Base-by-base conservation (phyloP, 2,113 vertebrate species). In the Heliornis fulica region DNA sequence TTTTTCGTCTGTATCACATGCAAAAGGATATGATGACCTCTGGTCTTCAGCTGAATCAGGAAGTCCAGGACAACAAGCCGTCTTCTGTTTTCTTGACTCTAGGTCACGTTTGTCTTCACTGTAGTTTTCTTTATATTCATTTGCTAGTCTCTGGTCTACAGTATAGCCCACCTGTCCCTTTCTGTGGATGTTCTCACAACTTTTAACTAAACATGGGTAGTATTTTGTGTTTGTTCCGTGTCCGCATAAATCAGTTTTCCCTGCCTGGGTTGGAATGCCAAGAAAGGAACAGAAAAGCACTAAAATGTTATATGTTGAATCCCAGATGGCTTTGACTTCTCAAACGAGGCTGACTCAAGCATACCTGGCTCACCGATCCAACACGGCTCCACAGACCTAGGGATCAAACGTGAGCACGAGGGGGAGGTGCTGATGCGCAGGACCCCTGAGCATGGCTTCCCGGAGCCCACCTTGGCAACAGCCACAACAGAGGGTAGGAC, bases 271-370 rank as follows among this genome's bases (percentile, higher is more conserved):
- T 97, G 94, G 82, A 96, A 97, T 97, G 96, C 95, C 96, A 90
- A 97, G 95, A 93, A 96, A 95, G 94, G 86, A 98, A 95, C 89
- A 97, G 97, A 98, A 98, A 97, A 98, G 91, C 97, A 98, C 98
- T 97, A 98, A 98, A 98, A 98, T 99, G 91, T 99, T 98, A 96
- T 99, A 98, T 99, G 99, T 99, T 99, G 99, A 99, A 99, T 99
- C 99, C 98, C 99, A 99, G 99, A 99, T 99, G 99, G 99, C 99
- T 99, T 99, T 99, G 99, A 99, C 99, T 98, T 99, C 99, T 99
- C 99, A 98, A 98, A 98, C 97, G 99, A 99, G 96, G 99, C 98
- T 98, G 99, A 99, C 97, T 98, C 98, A 98, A 99, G 98, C 98
- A 97, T 99, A 98, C 97, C 97, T 98, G 97, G 98, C 99, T 98